Base-by-base conservation (phyloP, 2,888 invertebrate species). In the Teleiodes luculella region DNA sequence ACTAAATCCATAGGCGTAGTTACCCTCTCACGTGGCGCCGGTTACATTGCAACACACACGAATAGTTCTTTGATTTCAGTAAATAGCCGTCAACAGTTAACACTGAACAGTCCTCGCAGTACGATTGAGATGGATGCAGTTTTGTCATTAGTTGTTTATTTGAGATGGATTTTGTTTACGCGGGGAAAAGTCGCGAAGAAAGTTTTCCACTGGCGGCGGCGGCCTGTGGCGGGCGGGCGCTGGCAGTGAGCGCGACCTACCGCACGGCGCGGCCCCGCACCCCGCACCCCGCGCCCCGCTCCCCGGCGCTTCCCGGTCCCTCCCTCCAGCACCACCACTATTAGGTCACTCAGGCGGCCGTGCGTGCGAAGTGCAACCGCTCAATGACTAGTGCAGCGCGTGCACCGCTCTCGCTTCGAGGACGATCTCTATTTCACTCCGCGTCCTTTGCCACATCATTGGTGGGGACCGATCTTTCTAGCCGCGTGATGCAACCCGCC, bases 381-480 rank as follows among this genome's bases (percentile, higher is more conserved):
- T 86, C 86, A 86, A 86, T 85, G 86, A 85, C 83, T 85, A 83
- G 82, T 86, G 87, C 87, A 87, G 66, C 76, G 74, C 74, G 74
- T 86, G 86, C 86, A 85, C 82, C 86, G 87, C 88, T 86, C 87
- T 88, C 88, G 88, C 88, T 84, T 86, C 88, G 88, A 89, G 88
- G 88, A 89, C 88, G 87, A 89, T 85, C 88, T 89, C 87, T 88
- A 88, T 87, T 88, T 87, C 87, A 83, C 85, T 87, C 65, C 70
- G 81, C 87, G 88, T 88, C 87, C 88, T 88, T 87, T 85, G 75
- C 86, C 80, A 83, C 83, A 83, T 80, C 81, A 80, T 72, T 86
- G 87, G 88, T 82, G 88, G 88, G 88, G 88, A 86, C 85, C 82
- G 86, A 83, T 87, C 86, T 86, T 86, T 86, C 87, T 86, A 86